A percentile compares a stretch with the other conserved stretches of the same genome.
Conservation (phyloP, 2,888 invertebrate genomes). For the Scrobipalpa costella region DNA sequence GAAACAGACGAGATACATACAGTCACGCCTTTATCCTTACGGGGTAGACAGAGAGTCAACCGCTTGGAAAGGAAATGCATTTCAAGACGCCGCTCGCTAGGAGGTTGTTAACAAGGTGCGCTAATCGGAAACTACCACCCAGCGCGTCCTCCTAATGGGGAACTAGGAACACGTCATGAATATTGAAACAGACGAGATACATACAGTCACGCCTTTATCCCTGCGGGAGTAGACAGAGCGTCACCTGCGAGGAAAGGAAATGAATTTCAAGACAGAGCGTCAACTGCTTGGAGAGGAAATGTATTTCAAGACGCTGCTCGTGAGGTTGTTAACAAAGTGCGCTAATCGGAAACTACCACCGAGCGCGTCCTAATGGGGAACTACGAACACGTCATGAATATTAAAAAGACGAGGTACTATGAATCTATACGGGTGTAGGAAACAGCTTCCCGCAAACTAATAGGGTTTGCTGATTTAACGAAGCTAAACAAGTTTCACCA, state of each 20-base stretch:
- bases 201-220: constrained; percentile 29
- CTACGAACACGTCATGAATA: constrained; percentile 69
- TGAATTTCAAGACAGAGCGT: not conserved
- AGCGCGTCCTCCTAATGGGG: constrained; percentile 69
- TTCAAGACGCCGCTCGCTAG: not conserved
- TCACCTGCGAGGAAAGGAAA: too few relatives aligned
- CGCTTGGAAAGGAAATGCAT: not conserved
- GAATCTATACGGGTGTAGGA: too few relatives aligned
- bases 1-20: constrained; percentile 45
- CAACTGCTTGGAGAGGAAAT: not conserved
- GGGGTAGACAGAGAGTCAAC: too few relatives aligned
- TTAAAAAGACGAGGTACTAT: constrained; percentile 52
- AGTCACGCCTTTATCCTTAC: too few relatives aligned
- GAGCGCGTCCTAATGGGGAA: constrained; percentile 69
- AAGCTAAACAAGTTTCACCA: too few relatives aligned
- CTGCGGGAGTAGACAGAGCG: too few relatives aligned
- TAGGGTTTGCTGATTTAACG: too few relatives aligned
- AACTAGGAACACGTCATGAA: constrained; percentile 66
- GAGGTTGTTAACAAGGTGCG: constrained; percentile 36
- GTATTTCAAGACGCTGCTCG: not conserved
- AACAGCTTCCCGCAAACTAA: too few relatives aligned
- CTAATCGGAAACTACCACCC: constrained; percentile 71
- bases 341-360: constrained; percentile 72
- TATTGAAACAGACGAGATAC: constrained; percentile 55
- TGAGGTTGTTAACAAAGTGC: constrained; percentile 34